Evolutionary conservation across 2,888 invertebrate species (phyloP).

Genomic region (Halocaridina rubra): DNA sequence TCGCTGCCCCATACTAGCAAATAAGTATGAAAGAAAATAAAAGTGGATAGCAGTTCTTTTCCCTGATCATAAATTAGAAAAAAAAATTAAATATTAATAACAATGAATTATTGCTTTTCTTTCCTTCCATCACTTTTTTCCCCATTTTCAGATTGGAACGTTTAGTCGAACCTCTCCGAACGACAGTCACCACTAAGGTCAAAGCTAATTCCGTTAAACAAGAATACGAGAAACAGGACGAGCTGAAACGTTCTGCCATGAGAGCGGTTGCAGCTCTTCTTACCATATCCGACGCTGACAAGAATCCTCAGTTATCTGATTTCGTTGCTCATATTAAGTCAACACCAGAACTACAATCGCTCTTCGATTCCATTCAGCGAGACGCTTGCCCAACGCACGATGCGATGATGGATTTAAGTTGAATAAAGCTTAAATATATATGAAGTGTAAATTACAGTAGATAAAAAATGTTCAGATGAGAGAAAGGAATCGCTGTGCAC

Average conservation of each 20-base stretch:
- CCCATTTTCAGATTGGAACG: slow-evolving; percentile 83
- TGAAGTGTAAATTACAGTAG: slow-evolving; percentile 7
- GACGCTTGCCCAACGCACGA: slow-evolving; percentile 66
- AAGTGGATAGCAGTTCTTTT: too few species aligned
- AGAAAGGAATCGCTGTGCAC: background rate
- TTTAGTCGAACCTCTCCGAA: slow-evolving; percentile 91
- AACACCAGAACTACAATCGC: slow-evolving; percentile 85
- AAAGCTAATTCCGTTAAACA: slow-evolving; percentile 99
- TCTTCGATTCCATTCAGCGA: slow-evolving; percentile 86
- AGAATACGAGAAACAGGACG: slow-evolving; percentile 99
- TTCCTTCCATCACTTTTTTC: too few species aligned
- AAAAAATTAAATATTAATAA: too few species aligned
- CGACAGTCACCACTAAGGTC: slow-evolving; percentile 95
- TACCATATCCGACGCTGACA: slow-evolving; percentile 94
- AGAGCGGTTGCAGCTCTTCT: slow-evolving; percentile 94
- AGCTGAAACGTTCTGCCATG: slow-evolving; percentile 95
- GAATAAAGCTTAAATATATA: slow-evolving; percentile 32
- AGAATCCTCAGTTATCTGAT: slow-evolving; percentile 92
- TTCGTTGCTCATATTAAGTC: slow-evolving; percentile 92
- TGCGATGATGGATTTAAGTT: slow-evolving; percentile 63
- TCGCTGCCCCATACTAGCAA: too few species aligned
- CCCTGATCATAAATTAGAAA: too few species aligned
- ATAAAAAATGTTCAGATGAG: slow-evolving; percentile 3
- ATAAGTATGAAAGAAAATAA: too few species aligned
- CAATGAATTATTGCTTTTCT: too few species aligned